These are phyloP conservation scores for Unio pictorum DNA, from an alignment of 2,888 invertebrate genomes.

Conservation along the genomic window DNA sequence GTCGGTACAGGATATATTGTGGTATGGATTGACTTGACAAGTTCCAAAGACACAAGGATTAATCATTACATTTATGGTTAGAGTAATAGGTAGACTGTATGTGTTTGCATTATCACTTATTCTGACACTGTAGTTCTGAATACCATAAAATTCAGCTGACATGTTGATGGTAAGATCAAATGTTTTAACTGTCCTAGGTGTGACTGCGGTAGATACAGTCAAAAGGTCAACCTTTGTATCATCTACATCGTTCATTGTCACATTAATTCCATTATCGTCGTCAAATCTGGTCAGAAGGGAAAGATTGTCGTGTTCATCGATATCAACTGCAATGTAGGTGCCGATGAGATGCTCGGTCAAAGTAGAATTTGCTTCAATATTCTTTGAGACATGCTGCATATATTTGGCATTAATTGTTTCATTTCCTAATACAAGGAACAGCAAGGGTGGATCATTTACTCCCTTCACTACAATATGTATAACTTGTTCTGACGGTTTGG, in stretches of 20 bases:
- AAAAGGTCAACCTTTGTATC: background rate
- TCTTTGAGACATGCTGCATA: constrained; percentile 1
- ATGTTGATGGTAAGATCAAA: constrained; percentile 1
- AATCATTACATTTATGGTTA: constrained; percentile 10
- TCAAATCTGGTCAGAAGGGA: background rate
- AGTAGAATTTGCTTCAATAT: constrained; percentile 11
- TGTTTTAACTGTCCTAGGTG: background rate
- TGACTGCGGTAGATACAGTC: background rate
- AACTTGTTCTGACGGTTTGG: constrained; percentile 1
- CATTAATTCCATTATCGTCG: background rate
- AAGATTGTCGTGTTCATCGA: constrained; percentile 13
- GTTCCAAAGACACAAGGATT: constrained; percentile 35
- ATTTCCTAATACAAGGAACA: constrained; percentile 5
- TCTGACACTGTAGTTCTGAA: constrained; percentile 6
- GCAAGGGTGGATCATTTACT: constrained; percentile 22
- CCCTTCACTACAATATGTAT: constrained; percentile 7
- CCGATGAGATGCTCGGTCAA: constrained; percentile 11
- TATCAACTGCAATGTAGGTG: constrained; percentile 13
- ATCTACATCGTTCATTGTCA: background rate
- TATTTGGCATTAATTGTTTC: constrained; percentile 2
- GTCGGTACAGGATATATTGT: constrained; percentile 20
- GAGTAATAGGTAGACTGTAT: constrained; percentile 6
- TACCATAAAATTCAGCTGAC: constrained; percentile 8
- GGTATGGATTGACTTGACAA: constrained; percentile 15
- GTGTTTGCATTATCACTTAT: constrained; percentile 9